These are phyloP conservation scores for Atherinomorus stipes DNA, from an alignment of 2,113 vertebrate genomes.

Conservation along the genomic window DNA sequence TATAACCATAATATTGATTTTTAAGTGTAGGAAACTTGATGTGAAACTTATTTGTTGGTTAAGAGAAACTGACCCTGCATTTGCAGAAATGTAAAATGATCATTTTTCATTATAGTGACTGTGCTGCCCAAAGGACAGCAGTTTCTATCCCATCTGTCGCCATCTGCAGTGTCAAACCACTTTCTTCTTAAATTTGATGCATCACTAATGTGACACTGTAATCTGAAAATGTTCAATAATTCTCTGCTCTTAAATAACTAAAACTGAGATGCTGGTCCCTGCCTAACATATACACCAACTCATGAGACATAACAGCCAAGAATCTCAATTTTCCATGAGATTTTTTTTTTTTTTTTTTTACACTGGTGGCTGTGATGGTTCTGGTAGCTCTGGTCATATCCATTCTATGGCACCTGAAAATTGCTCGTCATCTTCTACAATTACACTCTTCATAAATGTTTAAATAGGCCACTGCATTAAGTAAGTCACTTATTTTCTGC, in stretches of 20 bases:
- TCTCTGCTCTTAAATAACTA: background rate
- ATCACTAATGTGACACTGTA: background rate
- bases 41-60: background rate
- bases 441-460: background rate
- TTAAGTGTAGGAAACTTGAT: background rate
- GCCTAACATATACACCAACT: background rate
- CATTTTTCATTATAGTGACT: background rate
- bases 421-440: background rate
- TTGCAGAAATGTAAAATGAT: background rate
- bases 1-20: too few species aligned
- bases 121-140: background rate
- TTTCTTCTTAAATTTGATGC: background rate
- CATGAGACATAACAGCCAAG: background rate
- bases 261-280: background rate
- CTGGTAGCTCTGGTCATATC: background rate
- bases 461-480: background rate
- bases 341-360: background rate
- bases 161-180: background rate
- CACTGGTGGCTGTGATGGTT: background rate
- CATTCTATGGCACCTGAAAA: constrained; percentile 1
- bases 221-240: background rate
- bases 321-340: background rate
- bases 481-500: background rate
- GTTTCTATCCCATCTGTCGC: background rate
- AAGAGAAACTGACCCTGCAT: background rate